Conservation (phyloP, 2,888 invertebrate species). For the Eupithecia subumbrata region DNA sequence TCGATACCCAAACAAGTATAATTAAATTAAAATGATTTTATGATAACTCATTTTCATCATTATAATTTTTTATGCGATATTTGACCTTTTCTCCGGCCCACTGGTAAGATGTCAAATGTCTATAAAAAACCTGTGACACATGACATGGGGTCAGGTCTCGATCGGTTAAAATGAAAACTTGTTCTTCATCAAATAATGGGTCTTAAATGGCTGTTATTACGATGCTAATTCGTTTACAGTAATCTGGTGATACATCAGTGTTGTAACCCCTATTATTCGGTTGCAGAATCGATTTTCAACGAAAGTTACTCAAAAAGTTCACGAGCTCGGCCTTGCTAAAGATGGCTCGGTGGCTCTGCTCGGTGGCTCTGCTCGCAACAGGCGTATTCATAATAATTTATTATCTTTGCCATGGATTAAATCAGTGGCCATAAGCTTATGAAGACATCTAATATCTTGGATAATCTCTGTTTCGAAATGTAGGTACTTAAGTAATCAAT, state of each 20-base stretch:
- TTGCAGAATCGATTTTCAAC: constrained; percentile 46
- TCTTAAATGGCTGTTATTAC: constrained; percentile 26
- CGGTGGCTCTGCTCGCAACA: constrained; percentile 26
- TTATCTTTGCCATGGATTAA: constrained; percentile 30
- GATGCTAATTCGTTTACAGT: constrained; percentile 25
- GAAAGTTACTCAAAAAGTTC: constrained; percentile 40
- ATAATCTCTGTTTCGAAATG: constrained; percentile 8
- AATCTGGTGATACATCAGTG: constrained; percentile 41
- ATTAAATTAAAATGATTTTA: neutral
- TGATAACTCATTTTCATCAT: neutral
- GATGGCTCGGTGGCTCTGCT: constrained; percentile 15
- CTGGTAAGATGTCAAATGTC: constrained; percentile 20
- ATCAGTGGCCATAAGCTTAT: constrained; percentile 17
- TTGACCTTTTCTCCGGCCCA: constrained; percentile 34
- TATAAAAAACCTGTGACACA: constrained; percentile 13
- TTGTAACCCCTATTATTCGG: constrained; percentile 45
- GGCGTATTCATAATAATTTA: constrained; percentile 33
- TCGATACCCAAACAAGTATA: neutral
- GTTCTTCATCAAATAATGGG: neutral
- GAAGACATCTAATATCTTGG: constrained; percentile 12
- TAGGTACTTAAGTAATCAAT: neutral
- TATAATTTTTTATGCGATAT: neutral
- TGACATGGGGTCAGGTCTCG: constrained; percentile 27
- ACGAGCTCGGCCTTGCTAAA: constrained; percentile 44
- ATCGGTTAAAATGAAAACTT: constrained; percentile 1